Conservation (phyloP, 2,797 vertebrate genomes). For the Rachycentron canadum region DNA sequence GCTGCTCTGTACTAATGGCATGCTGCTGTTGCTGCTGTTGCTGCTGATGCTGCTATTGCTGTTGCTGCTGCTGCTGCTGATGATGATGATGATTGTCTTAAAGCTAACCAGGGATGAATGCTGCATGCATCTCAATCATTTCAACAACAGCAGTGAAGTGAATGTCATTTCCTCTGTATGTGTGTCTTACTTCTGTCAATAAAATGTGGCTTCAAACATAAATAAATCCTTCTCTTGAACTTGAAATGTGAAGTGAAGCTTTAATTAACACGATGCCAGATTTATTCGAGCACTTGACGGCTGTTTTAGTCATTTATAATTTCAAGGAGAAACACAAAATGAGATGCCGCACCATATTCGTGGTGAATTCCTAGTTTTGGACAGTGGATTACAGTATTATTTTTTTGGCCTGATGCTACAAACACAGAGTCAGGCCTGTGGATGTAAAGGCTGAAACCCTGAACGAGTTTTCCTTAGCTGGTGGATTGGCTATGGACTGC, state of each 20-base stretch:
- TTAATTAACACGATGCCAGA: slow-evolving; percentile 36
- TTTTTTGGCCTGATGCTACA: background rate
- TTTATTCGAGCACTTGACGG: background rate
- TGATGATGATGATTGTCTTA: slow-evolving; percentile 31
- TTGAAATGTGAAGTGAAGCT: slow-evolving; percentile 53
- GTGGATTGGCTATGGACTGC: slow-evolving; percentile 25
- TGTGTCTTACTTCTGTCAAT: slow-evolving; percentile 62
- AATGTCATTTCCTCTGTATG: slow-evolving; percentile 51
- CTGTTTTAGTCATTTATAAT: background rate
- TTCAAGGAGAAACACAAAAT: background rate
- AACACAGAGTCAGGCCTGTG: background rate
- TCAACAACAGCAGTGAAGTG: slow-evolving; percentile 29
- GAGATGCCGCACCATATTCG: background rate
- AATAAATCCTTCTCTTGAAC: slow-evolving; percentile 60
- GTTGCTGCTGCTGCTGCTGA: background rate
- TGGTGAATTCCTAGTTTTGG: background rate
- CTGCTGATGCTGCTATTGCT: slow-evolving; percentile 19
- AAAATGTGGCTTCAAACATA: slow-evolving; percentile 55
- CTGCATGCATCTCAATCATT: slow-evolving; percentile 44
- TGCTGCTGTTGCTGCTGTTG: slow-evolving; percentile 30
- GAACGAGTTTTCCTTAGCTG: slow-evolving; percentile 1
- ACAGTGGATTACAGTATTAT: slow-evolving; percentile 1
- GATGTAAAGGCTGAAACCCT: slow-evolving; percentile 16
- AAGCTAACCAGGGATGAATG: slow-evolving; percentile 26
- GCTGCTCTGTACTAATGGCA: slow-evolving; percentile 54